phyloP scores from a whole-genome alignment of 2,797 vertebrate genomes.

The Sebastiscus albofasciatus region DNA sequence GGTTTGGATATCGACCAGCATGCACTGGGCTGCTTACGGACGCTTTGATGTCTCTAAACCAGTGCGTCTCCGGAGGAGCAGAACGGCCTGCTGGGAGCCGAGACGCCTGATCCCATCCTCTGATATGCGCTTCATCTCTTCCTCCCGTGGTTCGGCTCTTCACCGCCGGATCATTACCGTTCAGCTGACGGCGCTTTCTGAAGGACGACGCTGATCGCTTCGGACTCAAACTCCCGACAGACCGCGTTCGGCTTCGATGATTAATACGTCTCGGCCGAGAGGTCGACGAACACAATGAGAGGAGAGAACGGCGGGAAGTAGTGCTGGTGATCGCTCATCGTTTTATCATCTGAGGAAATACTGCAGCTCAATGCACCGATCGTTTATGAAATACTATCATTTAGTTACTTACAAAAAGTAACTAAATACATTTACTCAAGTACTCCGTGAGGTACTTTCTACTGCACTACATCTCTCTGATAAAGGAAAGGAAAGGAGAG shows the following conservation, averaged over 20 bases:
- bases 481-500: too few species aligned
- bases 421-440: too few species aligned
- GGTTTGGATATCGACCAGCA: constrained; percentile 54
- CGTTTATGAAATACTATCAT: too few species aligned
- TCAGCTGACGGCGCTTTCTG: constrained; percentile 55
- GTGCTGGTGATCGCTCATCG: background rate
- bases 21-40: constrained; percentile 62
- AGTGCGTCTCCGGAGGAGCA: constrained; percentile 52
- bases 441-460: background rate
- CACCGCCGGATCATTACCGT: constrained; percentile 59
- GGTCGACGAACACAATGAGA: background rate
- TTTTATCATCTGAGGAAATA: background rate
- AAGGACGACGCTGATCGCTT: constrained; percentile 45
- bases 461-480: background rate
- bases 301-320: background rate
- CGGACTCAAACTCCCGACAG: constrained; percentile 41
- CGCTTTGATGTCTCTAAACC: constrained; percentile 67
- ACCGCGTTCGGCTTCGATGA: constrained; percentile 5
- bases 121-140: constrained; percentile 60
- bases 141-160: constrained; percentile 53
- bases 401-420: too few species aligned
- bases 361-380: too few species aligned
- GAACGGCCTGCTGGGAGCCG: constrained; percentile 50
- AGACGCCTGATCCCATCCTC: background rate
- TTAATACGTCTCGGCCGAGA: constrained; percentile 28